A percentile compares a stretch with the other conserved stretches of the same genome.
These are phyloP conservation scores for Epistrophe grossulariae DNA, from an alignment of 2,888 invertebrate species.

Conservation along the genomic window DNA sequence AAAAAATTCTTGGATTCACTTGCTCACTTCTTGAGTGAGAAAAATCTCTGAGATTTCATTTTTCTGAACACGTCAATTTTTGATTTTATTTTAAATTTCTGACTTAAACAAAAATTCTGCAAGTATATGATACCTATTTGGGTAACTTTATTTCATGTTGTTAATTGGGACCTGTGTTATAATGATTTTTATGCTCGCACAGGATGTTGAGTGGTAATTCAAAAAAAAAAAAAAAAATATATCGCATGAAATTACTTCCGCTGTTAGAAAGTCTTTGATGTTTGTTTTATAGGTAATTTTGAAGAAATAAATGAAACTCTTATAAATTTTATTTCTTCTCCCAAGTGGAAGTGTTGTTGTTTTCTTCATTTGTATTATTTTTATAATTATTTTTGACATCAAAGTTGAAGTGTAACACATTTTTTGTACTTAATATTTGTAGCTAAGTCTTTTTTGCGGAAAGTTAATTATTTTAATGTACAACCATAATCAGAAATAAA, in stretches of 20 bases:
- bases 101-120: not conserved
- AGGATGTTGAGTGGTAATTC: constrained; percentile 10
- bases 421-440: not conserved
- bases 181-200: constrained; percentile 20
- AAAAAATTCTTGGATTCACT: no score
- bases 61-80: no score
- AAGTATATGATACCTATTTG: not conserved
- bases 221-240: constrained; percentile 1
- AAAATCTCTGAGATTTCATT: no score
- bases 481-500: not conserved
- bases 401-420: constrained; percentile 7
- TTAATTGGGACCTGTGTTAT: not conserved
- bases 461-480: not conserved
- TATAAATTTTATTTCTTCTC: not conserved
- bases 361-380: not conserved
- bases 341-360: not conserved
- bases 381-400: constrained; percentile 18
- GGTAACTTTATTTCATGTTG: not conserved
- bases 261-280: constrained; percentile 29
- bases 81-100: no score
- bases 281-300: constrained; percentile 38
- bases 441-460: not conserved
- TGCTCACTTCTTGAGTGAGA: no score
- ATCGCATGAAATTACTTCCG: constrained; percentile 26
- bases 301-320: constrained; percentile 24